Evolutionary conservation across 2,797 vertebrate genomes (phyloP), one percentile per base, ranked within the genome.

Genomic region (Cygnus olor): DNA sequence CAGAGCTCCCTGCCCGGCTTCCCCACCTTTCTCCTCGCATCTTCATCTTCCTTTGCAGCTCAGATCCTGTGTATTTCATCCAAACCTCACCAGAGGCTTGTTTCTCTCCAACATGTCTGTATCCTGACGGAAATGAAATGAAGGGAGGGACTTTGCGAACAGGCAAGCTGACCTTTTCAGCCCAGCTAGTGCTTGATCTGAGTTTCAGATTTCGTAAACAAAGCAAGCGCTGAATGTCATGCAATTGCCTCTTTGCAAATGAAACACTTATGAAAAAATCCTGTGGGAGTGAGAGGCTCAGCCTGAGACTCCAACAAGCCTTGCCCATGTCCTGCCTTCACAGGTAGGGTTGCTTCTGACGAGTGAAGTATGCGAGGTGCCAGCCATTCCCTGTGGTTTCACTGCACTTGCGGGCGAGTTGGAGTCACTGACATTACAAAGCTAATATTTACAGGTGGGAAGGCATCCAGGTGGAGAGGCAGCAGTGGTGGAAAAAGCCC

Each of bases 131-230:
- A 76, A 82, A 74, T 61, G 53, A 89, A 86, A 77, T 57, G 25
- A 82, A 88, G 65, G 56, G 87, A 89, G 49, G 68, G 61, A 42
- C 68, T 88, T 94, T 65, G 22, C 2, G 0, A 93, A 80, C 24
- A 85, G 84, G 80, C 66, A 90, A 64, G 66, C 36, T 94, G 91
- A 89, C 93, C 87, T 96, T 96, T 95, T 95, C 85, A 96, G 90
- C 94, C 69, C 65, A 90, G 65, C 81, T 88, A 88, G 77, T 4
- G 32, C 74, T 92, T 89, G 88, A 77, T 89, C 69, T 9, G 63
- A 94, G 81, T 86, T 94, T 95, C 95, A 85, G 72, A 71, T 95
- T 94, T 92, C 19, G 0, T 95, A 94, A 94, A 89, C 82, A 93
- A 92, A 96, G 82, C 85, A 85, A 88, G 65, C 54, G 36, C 82